phyloP scores from a whole-genome alignment of 2,888 invertebrate genomes.

The Fragum fragum region DNA sequence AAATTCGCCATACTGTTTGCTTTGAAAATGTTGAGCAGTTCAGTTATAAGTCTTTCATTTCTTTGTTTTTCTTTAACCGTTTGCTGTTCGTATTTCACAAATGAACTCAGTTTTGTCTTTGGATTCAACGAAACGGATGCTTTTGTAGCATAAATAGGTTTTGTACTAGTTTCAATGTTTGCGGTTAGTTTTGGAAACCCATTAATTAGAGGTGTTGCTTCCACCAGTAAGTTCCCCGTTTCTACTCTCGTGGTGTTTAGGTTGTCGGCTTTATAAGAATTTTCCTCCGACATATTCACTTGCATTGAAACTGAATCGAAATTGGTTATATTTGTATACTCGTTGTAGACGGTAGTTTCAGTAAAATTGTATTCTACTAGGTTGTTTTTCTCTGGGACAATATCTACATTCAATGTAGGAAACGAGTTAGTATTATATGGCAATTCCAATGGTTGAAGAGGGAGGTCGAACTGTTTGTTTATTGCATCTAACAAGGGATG shows the following conservation, averaged over 20 bases:
- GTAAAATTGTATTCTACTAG: background rate
- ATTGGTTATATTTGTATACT: background rate
- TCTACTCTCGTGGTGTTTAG: background rate
- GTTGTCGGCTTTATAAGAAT: background rate
- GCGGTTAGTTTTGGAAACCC: background rate
- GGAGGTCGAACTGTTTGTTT: conserved; percentile 41
- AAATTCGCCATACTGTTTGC: background rate
- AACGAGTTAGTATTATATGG: background rate
- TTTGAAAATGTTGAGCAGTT: conserved; percentile 22
- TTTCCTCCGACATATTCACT: background rate
- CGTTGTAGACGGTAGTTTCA: background rate
- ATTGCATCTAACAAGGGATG: conserved; percentile 62
- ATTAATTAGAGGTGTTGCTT: background rate
- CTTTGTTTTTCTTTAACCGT: background rate
- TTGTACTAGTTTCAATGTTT: background rate
- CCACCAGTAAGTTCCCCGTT: background rate
- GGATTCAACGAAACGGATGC: background rate
- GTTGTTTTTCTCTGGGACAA: background rate
- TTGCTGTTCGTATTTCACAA: conserved; percentile 2
- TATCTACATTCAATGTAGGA: background rate
- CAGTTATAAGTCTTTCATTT: conserved; percentile 19
- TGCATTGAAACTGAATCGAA: background rate
- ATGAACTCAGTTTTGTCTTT: background rate
- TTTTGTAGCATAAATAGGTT: background rate
- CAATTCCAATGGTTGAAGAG: conserved; percentile 32